Evolutionary conservation across 2,888 invertebrate species (phyloP).

Genomic region (Drosophila pseudotakahashii): DNA sequence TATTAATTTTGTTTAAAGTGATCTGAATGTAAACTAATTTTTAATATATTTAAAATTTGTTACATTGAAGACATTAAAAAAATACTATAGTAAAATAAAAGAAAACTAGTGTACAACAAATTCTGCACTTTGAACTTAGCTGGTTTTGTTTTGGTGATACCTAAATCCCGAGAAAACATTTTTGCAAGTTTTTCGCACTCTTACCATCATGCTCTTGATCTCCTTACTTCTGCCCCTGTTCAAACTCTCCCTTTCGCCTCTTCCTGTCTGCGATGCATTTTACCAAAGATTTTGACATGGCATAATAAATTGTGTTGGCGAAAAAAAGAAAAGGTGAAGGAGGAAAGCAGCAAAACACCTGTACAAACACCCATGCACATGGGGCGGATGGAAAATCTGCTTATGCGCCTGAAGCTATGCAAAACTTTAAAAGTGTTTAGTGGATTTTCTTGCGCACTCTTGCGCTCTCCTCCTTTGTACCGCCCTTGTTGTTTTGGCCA

Average conservation of each 20-base stretch:
- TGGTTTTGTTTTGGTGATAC: conserved; percentile 11
- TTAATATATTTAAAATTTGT: too few relatives aligned
- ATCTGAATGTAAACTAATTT: too few relatives aligned
- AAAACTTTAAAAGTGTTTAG: conserved; percentile 60
- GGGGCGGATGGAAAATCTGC: conserved; percentile 35
- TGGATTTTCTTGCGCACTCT: conserved; percentile 34
- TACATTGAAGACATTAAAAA: too few relatives aligned
- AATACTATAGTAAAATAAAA: too few relatives aligned
- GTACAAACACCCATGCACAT: conserved; percentile 51
- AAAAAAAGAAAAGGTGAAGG: conserved; percentile 14
- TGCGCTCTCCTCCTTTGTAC: not conserved
- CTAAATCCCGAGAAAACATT: conserved; percentile 60
- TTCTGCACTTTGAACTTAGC: not conserved
- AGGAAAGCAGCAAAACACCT: conserved; percentile 51
- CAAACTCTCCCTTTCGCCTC: conserved; percentile 6
- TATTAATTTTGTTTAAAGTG: too few relatives aligned
- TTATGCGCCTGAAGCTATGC: conserved; percentile 41
- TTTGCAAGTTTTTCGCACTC: conserved; percentile 51
- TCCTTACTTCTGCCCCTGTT: conserved; percentile 13
- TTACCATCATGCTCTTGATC: conserved; percentile 11
- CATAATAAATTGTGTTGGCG: conserved; percentile 66
- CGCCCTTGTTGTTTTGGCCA: conserved; percentile 47
- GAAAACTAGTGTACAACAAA: too few relatives aligned
- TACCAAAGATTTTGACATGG: conserved; percentile 69
- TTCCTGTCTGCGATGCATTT: conserved; percentile 54